phyloP scores from a whole-genome alignment of 2,888 invertebrate species.

The Eudemis profundana region DNA sequence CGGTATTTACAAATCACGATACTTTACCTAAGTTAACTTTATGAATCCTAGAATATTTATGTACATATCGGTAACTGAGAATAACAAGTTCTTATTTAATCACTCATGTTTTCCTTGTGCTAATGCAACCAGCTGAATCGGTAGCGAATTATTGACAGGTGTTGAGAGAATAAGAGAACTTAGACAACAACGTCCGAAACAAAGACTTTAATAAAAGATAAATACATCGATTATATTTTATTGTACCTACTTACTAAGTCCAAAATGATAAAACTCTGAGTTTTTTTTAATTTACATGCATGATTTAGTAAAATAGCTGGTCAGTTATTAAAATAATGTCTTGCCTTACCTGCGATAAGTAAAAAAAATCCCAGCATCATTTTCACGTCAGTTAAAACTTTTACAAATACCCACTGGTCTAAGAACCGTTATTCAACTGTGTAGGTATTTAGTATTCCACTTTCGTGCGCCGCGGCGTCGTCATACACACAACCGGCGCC shows the following conservation, averaged over 20 bases:
- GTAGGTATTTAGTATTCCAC: conserved; percentile 45
- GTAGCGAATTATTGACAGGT: conserved; percentile 8
- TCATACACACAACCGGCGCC: conserved; percentile 54
- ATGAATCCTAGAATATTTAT: too few species aligned
- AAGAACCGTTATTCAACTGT: conserved; percentile 44
- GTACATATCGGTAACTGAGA: conserved; percentile 9
- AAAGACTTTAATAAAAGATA: conserved; percentile 7
- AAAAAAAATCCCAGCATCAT: conserved; percentile 36
- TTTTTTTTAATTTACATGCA: too few species aligned
- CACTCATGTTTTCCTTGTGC: conserved; percentile 33
- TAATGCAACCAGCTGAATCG: conserved; percentile 12
- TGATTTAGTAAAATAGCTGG: not conserved
- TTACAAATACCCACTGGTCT: conserved; percentile 27
- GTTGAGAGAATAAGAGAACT: not conserved
- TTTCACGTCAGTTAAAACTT: conserved; percentile 23
- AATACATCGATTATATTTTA: not conserved
- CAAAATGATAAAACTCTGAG: not conserved
- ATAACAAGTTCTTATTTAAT: conserved; percentile 25
- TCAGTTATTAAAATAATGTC: not conserved
- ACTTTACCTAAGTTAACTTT: too few species aligned
- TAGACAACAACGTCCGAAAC: not conserved
- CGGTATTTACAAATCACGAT: too few species aligned
- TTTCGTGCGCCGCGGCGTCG: conserved; percentile 45
- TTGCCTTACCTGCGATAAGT: conserved; percentile 34
- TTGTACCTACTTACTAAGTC: not conserved